Percentiles rank a stretch among this genome's conserved stretches.
phyloP scores from a whole-genome alignment of 2,888 invertebrate genomes.

The Dicranocentrus wangi region DNA sequence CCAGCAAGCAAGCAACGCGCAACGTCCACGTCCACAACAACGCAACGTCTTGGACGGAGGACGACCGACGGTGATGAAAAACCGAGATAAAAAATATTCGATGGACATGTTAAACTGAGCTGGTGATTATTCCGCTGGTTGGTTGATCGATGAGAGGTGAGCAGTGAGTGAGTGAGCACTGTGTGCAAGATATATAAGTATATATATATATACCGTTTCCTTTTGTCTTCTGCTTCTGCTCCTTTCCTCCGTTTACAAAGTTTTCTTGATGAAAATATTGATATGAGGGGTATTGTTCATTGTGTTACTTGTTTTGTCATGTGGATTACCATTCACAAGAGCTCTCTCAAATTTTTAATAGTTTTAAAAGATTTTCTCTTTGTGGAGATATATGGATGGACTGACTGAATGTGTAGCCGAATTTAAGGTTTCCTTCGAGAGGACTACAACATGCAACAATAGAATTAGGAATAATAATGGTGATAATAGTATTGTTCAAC shows the following conservation, averaged over 20 bases:
- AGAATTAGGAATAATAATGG: neutral
- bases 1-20: too few species aligned
- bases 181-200: too few species aligned
- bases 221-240: neutral
- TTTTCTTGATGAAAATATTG: slow-evolving; percentile 10
- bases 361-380: slow-evolving; percentile 6
- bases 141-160: neutral
- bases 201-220: too few species aligned
- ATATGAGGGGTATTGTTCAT: neutral
- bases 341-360: neutral
- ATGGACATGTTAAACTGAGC: slow-evolving; percentile 4
- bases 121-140: neutral
- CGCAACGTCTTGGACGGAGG: too few species aligned
- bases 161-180: too few species aligned
- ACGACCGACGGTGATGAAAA: neutral
- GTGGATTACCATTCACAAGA: neutral
- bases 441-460: neutral
- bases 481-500: too few species aligned
- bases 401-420: neutral
- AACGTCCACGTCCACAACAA: neutral
- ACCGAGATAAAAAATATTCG: neutral
- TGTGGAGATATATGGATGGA: neutral
- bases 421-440: neutral
- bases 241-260: neutral
- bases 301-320: slow-evolving; percentile 3